Evolutionary conservation across 2,888 invertebrate genomes (phyloP), one percentile per base, ranked within the genome.

Genomic region (Helleia helle): DNA sequence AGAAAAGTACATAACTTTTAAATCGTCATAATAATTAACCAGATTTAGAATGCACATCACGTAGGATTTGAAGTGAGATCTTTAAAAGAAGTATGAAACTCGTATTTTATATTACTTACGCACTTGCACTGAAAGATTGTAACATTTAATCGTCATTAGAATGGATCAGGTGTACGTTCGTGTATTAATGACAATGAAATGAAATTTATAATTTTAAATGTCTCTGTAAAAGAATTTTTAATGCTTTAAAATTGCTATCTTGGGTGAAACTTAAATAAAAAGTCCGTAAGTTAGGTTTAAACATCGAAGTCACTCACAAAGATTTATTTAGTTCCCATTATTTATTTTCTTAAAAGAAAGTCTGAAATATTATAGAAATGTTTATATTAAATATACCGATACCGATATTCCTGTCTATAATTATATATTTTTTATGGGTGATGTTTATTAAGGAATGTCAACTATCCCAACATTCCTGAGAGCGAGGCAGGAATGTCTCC

Each of bases 381-480:
- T n/a, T n/a, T n/a, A n/a, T n/a, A n/a, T n/a, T n/a, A n/a, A n/a
- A n/a, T n/a, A n/a, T n/a, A n/a, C n/a, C n/a, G n/a, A n/a, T n/a
- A n/a, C 22, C 13, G 9, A 24, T 30, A 31, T 17, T n/a, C 7
- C n/a, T 2, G n/a, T 17, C 11, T n/a, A 34, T 18, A 30, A 25
- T 36, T 25, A 25, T 39, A 24, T 15, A n/a, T 13, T 30, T 24
- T 30, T 11, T 30, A 25, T 30, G 39, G 37, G 30, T 46, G 50
- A 46, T 46, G 56, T 55, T 51, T 52, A 51, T 50, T 50, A 48
- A 44, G 64, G 71, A 71, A 75, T 71, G 73, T 54, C 53, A 70
- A 65, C 64, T 58, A 79, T 77, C 65, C 62, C 55, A 63, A 55
- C 61, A 71, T 70, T 65, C 69, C 59, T 42, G 65, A 60, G 68